Evolutionary conservation across 1,140 invertebrate genomes (phyloP).

Genomic region (Thaumetopoea pityocampa): DNA sequence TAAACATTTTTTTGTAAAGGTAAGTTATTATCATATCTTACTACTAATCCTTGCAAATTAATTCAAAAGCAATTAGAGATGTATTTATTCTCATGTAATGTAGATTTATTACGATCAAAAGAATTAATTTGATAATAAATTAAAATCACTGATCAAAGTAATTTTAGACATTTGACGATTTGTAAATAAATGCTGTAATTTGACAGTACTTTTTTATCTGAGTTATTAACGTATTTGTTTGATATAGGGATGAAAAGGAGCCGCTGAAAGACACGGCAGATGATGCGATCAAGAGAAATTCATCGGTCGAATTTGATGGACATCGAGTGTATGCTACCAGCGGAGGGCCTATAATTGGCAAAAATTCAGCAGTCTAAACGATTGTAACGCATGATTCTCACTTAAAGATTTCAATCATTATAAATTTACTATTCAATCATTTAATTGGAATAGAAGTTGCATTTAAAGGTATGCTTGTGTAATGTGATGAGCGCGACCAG

Average conservation of each 20-base stretch:
- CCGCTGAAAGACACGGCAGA: conserved; percentile 83
- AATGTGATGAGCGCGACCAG: conserved; percentile 60
- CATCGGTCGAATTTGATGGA: conserved; percentile 87
- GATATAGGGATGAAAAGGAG: conserved; percentile 86
- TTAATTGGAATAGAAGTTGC: conserved; percentile 9
- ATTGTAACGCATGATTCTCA: background rate
- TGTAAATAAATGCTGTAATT: conserved; percentile 25
- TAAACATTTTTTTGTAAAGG: too few relatives aligned
- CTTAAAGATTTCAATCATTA: conserved; percentile 1
- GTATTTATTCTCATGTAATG: too few relatives aligned
- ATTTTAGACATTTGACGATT: background rate
- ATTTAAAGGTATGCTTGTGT: conserved; percentile 48
- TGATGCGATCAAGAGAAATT: conserved; percentile 82
- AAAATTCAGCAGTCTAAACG: conserved; percentile 90
- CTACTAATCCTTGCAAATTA: too few relatives aligned
- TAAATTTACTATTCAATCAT: conserved; percentile 1
- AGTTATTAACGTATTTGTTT: background rate
- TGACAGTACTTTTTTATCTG: too few relatives aligned
- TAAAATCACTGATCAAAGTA: background rate
- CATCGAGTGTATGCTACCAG: conserved; percentile 87
- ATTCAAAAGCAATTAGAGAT: too few relatives aligned
- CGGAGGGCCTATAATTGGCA: conserved; percentile 84
- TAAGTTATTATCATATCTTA: too few relatives aligned
- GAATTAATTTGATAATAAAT: too few relatives aligned
- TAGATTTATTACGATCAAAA: too few relatives aligned